phyloP scores from a whole-genome alignment of 2,797 vertebrate species.

The Clarias fuscus region DNA sequence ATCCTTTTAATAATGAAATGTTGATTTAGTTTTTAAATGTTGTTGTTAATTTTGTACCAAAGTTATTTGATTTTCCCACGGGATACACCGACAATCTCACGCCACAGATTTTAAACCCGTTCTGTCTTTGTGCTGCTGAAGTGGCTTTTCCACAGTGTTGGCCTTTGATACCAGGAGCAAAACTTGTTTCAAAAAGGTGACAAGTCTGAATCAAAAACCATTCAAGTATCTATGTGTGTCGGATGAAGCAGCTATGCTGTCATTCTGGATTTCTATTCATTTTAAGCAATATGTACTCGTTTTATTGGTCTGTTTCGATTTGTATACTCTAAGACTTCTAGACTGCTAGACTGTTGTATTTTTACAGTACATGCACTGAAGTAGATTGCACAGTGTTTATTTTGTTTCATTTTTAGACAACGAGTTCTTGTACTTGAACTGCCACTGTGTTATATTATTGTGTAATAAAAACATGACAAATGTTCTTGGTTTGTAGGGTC shows the following conservation, averaged over 20 bases:
- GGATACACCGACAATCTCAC: constrained; percentile 30
- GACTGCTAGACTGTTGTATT: constrained; percentile 49
- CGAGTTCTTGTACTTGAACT: constrained; percentile 44
- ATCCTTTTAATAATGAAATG: background rate
- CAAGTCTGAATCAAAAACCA: background rate
- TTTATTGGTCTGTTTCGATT: constrained; percentile 58
- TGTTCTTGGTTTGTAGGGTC: constrained; percentile 27
- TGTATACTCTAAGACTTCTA: constrained; percentile 58
- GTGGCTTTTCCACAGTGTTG: background rate
- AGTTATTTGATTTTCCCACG: constrained; percentile 26
- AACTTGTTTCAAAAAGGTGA: background rate
- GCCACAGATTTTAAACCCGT: background rate
- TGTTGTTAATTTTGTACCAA: constrained; percentile 38
- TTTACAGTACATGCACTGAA: constrained; percentile 66
- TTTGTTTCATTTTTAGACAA: background rate
- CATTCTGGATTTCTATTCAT: background rate
- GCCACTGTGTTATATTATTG: constrained; percentile 29
- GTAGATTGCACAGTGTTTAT: constrained; percentile 28
- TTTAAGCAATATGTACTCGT: constrained; percentile 46
- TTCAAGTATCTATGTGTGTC: background rate
- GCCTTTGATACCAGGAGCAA: background rate
- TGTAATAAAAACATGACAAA: constrained; percentile 16
- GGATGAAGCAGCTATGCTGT: background rate
- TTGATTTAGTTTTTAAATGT: background rate
- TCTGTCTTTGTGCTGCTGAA: constrained; percentile 6